Evolutionary conservation across 1,140 invertebrate species (phyloP).

Genomic region (Muscidifurax raptorellus): DNA sequence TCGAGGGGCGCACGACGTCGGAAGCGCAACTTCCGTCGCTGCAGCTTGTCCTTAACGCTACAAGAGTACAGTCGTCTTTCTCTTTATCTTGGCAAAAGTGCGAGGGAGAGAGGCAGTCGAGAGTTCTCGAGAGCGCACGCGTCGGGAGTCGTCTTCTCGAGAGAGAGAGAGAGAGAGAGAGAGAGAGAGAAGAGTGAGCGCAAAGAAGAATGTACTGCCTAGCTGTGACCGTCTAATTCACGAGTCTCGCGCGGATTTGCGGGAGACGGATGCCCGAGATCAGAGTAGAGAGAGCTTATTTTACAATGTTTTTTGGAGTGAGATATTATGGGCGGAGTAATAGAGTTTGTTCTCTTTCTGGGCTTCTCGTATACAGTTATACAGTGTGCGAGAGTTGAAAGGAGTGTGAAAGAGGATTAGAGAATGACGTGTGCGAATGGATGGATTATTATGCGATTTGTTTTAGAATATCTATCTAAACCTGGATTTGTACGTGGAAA

Average conservation of each 20-base stretch:
- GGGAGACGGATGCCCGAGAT: neutral
- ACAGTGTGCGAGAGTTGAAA: no score
- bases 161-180: no score
- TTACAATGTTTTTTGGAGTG: neutral
- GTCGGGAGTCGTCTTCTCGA: neutral
- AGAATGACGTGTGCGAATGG: no score
- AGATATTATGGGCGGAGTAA: no score
- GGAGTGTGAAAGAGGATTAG: no score
- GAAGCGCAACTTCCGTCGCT: constrained; percentile 5
- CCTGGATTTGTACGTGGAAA: no score
- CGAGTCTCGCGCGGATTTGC: neutral
- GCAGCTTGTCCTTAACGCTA: constrained; percentile 1
- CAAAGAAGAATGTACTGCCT: constrained; percentile 33
- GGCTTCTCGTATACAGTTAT: no score
- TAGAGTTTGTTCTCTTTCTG: no score
- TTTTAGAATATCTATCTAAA: no score
- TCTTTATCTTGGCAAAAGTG: constrained; percentile 30
- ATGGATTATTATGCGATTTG: no score
- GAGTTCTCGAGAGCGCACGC: constrained; percentile 11
- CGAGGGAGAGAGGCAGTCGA: neutral
- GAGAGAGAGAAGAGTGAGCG: neutral
- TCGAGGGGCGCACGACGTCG: neutral
- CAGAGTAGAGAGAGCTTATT: neutral
- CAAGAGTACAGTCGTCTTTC: constrained; percentile 6
- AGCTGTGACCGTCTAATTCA: neutral